Percentiles rank a stretch among this genome's conserved stretches.
Evolutionary conservation across 2,113 vertebrate genomes (phyloP).

Genomic region (Dromas ardeola): DNA sequence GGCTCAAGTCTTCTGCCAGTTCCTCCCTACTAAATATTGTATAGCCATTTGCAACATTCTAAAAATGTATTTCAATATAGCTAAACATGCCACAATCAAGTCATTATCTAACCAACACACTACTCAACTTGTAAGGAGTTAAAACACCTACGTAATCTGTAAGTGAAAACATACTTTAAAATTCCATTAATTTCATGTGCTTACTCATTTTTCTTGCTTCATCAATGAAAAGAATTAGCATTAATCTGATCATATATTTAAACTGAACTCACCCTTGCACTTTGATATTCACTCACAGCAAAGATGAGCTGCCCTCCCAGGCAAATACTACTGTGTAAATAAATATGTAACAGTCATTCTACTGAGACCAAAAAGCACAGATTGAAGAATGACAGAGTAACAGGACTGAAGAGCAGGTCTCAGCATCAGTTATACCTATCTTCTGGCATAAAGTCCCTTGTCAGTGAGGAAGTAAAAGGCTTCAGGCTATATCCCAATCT

Average conservation of each 20-base stretch:
- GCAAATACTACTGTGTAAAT: neutral
- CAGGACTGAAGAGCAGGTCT: neutral
- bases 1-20: neutral
- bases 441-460: neutral
- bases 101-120: neutral
- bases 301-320: neutral
- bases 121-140: neutral
- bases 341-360: neutral
- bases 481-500: neutral
- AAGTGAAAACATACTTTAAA: neutral
- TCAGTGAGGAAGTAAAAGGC: neutral
- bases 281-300: neutral
- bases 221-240: neutral
- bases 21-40: neutral
- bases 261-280: neutral
- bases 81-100: neutral
- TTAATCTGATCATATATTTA: neutral
- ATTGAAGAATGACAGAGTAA: neutral
- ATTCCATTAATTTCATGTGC: neutral
- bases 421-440: neutral
- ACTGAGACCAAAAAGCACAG: neutral
- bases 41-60: neutral
- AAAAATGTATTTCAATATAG: neutral
- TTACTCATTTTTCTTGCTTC: neutral
- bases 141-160: neutral